Percentiles rank a stretch among this genome's conserved stretches.
phyloP scores from a whole-genome alignment of 2,888 invertebrate species.

The Nemapogon koenigi region DNA sequence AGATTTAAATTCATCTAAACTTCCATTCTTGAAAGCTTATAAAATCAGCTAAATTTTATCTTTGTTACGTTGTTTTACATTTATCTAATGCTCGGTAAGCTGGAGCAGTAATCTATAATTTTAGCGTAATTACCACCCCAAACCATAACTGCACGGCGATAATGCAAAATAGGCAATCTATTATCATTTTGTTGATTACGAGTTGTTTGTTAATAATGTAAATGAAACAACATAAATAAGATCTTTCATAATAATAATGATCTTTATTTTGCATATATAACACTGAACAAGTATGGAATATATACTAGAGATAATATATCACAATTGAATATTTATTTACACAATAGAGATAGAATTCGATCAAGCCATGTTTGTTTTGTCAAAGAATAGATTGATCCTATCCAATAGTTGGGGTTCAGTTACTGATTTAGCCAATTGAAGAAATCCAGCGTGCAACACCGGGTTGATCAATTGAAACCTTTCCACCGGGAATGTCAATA shows the following conservation, averaged over 20 bases:
- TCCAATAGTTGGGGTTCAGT: slow-evolving; percentile 55
- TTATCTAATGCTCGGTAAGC: too few relatives aligned
- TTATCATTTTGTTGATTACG: neutral
- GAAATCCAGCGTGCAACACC: slow-evolving; percentile 46
- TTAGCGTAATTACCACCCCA: too few relatives aligned
- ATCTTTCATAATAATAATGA: neutral
- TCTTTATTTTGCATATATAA: slow-evolving; percentile 18
- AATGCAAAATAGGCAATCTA: too few relatives aligned
- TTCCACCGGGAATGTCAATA: slow-evolving; percentile 68
- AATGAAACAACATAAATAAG: neutral
- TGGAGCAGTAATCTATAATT: too few relatives aligned
- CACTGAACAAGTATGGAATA: slow-evolving; percentile 47
- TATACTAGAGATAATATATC: slow-evolving; percentile 19
- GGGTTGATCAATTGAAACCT: slow-evolving; percentile 60
- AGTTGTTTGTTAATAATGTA: neutral
- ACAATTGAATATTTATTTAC: slow-evolving; percentile 28
- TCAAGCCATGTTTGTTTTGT: slow-evolving; percentile 47
- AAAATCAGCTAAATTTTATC: too few relatives aligned
- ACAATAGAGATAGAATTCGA: slow-evolving; percentile 27
- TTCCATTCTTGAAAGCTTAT: too few relatives aligned
- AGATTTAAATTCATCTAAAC: too few relatives aligned
- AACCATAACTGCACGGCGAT: too few relatives aligned
- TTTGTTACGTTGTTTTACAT: too few relatives aligned
- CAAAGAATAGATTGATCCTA: slow-evolving; percentile 60
- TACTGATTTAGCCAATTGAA: slow-evolving; percentile 49